Base-by-base conservation (phyloP, 2,113 vertebrate genomes). In the Cyanocitta stelleri region DNA sequence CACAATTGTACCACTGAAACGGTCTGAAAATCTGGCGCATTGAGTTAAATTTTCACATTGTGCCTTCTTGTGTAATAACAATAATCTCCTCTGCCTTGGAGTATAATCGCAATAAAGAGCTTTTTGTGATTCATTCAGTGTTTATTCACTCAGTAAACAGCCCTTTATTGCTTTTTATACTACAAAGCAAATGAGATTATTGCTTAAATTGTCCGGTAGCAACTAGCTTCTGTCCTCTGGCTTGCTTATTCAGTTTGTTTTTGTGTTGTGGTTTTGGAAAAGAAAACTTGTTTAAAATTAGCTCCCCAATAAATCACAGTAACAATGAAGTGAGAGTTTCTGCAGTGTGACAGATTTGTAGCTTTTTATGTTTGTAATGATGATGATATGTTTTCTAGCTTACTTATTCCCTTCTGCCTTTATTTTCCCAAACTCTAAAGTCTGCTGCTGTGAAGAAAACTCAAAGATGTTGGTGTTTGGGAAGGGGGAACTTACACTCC, bases 301-400 rank as follows among this genome's bases (percentile, higher is more conserved):
- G 97, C 96, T 96, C 96, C 89, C 90, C 93, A 97, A 97, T 98
- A 98, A 98, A 98, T 98, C 97, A 98, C 97, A 96, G 80, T 97
- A 97, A 98, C 97, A 98, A 97, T 96, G 97, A 97, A 97, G 96
- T 95, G 97, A 94, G 96, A 91, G 95, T 97, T 97, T 97, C 95
- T 97, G 92, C 97, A 97, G 96, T 96, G 97, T 98, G 98, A 98
- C 96, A 95, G 96, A 97, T 97, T 97, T 96, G 95, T 98, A 95
- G 98, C 97, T 97, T 97, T 98, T 97, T 97, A 98, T 98, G 97
- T 96, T 97, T 97, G 97, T 97, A 98, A 98, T 97, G 94, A 97
- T 98, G 97, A 98, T 97, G 95, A 96, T 97, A 89, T 90, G 91
- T 97, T 97, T 97, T 96, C 93, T 95, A 90, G 86, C 87, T 97